Evolutionary conservation across 2,113 vertebrate species (phyloP).

Genomic region (Jaculus jaculus): DNA sequence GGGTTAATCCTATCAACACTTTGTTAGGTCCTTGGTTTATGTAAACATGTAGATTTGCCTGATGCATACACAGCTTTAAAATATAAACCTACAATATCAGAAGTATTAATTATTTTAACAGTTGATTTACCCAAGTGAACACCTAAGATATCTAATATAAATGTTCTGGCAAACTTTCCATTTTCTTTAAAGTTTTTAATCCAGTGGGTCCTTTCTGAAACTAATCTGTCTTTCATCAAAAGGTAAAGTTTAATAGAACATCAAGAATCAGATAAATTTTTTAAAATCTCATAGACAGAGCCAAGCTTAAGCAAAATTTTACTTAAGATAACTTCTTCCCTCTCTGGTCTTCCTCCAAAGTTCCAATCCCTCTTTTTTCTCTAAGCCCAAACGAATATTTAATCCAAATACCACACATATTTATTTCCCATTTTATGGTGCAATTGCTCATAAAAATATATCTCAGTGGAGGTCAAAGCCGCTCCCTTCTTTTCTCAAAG

Average conservation of each 20-base stretch:
- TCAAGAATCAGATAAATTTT: slow-evolving; percentile 45
- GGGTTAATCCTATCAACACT: not conserved
- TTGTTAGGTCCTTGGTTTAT: not conserved
- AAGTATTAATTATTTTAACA: not conserved
- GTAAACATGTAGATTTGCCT: not conserved
- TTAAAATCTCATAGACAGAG: slow-evolving; percentile 50
- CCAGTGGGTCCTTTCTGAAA: not conserved
- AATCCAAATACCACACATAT: slow-evolving; percentile 53
- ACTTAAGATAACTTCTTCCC: not conserved
- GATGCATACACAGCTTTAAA: slow-evolving; percentile 9
- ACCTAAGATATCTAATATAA: slow-evolving; percentile 44
- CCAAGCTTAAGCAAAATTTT: slow-evolving; percentile 59
- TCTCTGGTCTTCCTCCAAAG: slow-evolving; percentile 23
- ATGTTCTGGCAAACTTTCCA: slow-evolving; percentile 14
- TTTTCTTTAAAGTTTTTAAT: slow-evolving; percentile 51
- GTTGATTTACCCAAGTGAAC: slow-evolving; percentile 16
- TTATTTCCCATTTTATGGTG: slow-evolving; percentile 58
- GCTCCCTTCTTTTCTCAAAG: slow-evolving; percentile 43
- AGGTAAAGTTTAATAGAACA: slow-evolving; percentile 45
- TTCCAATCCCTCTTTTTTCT: slow-evolving; percentile 4
- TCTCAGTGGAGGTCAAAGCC: slow-evolving; percentile 28
- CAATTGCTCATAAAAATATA: slow-evolving; percentile 54
- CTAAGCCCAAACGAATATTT: slow-evolving; percentile 57
- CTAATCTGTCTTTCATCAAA: slow-evolving; percentile 61
- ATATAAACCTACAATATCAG: not conserved